Evolutionary conservation across 1,140 invertebrate genomes (phyloP), one percentile per base, ranked within the genome.

Genomic region (Cepaea nemoralis): DNA sequence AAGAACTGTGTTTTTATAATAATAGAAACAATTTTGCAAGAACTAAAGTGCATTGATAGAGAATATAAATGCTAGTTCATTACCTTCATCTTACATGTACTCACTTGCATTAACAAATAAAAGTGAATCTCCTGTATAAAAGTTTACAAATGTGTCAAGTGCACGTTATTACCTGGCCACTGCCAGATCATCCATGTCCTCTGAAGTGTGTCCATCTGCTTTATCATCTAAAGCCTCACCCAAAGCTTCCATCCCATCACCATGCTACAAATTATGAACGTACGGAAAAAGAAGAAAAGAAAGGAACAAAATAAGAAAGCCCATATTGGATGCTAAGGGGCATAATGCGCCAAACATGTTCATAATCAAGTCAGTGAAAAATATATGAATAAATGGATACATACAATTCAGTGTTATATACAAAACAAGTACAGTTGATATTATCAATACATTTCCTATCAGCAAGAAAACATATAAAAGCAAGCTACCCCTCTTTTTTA

Each of bases 171-270:
- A 78, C 77, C 77, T 78, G 77, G 45, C 39, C 10, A 78, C 19
- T 31, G 69, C 59, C 14, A 33, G 19, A 5, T 69, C 39, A 31
- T 16, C 6, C 16, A 48, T 48, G 0, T 78, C 48, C 42, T 42
- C n/a, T 35, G 77, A 69, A 40, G 31, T 19, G 24, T 42, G 33
- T 37, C 14, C 59, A 3, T 40, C 59, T 37, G 39, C 42, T 19
- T 40, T 69, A 67, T 27, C 40, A 45, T 67, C 59, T 69, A 67
- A 78, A 40, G 59, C 77, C 77, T 67, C 59, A 45, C 69, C 63
- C 77, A 78, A 78, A 78, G 77, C 77, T 69, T 69, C 40, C 59
- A 63, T 27, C 77, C 77, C 77, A 78, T 78, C 77, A 78, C 77
- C 77, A 78, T 45, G 77, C 77, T 78, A 78, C 33, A 35, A 45